Evolutionary conservation across 2,113 vertebrate species (phyloP).

Genomic region (Psilopsiagon aurifrons): DNA sequence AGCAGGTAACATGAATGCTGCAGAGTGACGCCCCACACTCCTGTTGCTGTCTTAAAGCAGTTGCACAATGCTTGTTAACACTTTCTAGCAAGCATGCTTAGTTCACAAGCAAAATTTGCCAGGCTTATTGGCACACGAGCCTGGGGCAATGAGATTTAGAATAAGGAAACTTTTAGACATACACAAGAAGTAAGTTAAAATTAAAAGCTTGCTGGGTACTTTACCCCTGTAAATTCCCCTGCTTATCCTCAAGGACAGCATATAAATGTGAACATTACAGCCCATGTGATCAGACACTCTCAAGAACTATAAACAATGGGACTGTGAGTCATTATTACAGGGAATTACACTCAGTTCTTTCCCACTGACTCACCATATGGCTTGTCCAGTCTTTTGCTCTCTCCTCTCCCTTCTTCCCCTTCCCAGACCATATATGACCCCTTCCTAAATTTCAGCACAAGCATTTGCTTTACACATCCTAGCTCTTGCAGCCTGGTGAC

Average conservation of each 20-base stretch:
- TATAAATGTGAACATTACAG: not conserved
- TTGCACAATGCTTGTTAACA: not conserved
- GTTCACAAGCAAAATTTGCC: not conserved
- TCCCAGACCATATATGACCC: not conserved
- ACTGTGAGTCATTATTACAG: slow-evolving; percentile 30
- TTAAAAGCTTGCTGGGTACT: not conserved
- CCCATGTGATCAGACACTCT: not conserved
- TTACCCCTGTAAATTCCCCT: not conserved
- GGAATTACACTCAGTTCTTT: slow-evolving; percentile 3
- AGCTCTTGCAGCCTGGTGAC: not conserved
- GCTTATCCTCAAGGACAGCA: not conserved
- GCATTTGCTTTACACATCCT: not conserved
- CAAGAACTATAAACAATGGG: slow-evolving; percentile 9
- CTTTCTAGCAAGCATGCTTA: not conserved
- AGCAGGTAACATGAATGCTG: fast-evolving
- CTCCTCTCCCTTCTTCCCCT: not conserved
- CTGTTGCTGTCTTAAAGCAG: not conserved
- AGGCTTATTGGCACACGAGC: not conserved
- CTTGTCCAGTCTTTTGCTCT: not conserved
- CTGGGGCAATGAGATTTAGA: not conserved
- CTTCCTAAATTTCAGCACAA: not conserved
- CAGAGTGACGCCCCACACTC: fast-evolving
- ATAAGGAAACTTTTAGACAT: not conserved
- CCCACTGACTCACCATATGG: slow-evolving; percentile 32
- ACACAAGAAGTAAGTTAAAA: not conserved